Evolutionary conservation across 2,888 invertebrate species (phyloP).

Genomic region (Drosophila testacea): DNA sequence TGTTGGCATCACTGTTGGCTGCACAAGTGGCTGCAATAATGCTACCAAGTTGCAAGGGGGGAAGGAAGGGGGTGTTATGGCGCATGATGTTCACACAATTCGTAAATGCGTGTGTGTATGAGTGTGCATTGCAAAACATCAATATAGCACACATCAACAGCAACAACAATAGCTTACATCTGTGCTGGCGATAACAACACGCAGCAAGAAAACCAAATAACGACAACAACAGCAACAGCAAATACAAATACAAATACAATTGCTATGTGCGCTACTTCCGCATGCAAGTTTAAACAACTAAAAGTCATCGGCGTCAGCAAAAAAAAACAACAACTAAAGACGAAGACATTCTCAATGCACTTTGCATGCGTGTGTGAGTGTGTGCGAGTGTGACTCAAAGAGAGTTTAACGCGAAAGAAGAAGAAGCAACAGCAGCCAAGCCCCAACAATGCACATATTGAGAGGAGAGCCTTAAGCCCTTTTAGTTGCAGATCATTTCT

Average conservation of each 20-base stretch:
- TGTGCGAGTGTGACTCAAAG: conserved; percentile 51
- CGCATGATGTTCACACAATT: conserved; percentile 47
- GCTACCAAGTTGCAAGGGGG: conserved; percentile 19
- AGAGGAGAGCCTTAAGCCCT: conserved; percentile 25
- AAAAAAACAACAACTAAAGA: conserved; percentile 29
- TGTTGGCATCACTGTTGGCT: conserved; percentile 12
- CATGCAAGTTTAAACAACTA: conserved; percentile 73
- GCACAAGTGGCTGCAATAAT: conserved; percentile 62
- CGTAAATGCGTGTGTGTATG: conserved; percentile 29
- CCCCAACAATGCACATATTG: conserved; percentile 31
- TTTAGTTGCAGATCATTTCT: conserved; percentile 34
- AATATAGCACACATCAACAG: conserved; percentile 59
- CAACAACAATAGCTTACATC: conserved; percentile 60
- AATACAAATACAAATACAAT: conserved; percentile 52
- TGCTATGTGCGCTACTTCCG: conserved; percentile 67
- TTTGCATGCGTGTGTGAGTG: conserved; percentile 23
- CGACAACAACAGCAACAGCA: conserved; percentile 36
- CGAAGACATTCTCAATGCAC: conserved; percentile 59
- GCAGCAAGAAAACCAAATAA: conserved; percentile 50
- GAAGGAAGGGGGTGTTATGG: conserved; percentile 8
- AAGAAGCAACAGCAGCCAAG: conserved; percentile 34
- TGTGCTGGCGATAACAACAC: conserved; percentile 68
- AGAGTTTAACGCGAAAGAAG: conserved; percentile 25
- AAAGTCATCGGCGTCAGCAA: conserved; percentile 63
- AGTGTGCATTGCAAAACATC: conserved; percentile 62